Evolutionary conservation across 1,140 invertebrate genomes (phyloP), one percentile per base, ranked within the genome.

Genomic region (Drosophila rhopaloa): DNA sequence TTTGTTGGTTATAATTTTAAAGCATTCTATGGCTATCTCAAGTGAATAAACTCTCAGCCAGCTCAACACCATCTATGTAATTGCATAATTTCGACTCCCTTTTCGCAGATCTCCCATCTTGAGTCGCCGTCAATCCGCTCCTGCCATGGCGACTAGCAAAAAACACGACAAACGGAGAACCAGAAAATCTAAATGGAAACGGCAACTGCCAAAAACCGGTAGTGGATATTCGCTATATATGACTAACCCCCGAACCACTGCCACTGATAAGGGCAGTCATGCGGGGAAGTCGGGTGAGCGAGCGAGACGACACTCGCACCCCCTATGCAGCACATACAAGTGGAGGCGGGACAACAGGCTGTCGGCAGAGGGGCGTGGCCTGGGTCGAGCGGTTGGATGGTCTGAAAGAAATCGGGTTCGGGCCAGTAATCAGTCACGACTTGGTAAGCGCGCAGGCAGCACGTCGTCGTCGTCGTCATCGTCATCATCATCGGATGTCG

Each of bases 381-480:
- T 67, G 10, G 48, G 16, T n/a, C 46, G 51, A 62, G 46, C 44
- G 29, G 41, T 32, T 63, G 51, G 14, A 55, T 57, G 81, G 61
- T 54, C 65, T 56, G 67, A 58, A 70, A 62, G 44, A 27, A 68
- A 54, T 44, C 72, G 76, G 67, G 10, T 55, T 55, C 79, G 53
- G 65, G 62, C 66, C 74, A 71, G 65, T 81, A 79, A 89, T 89
- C 84, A 89, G 84, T 89, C 80, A 84, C 84, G 73, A 89, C 85
- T 89, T 81, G 81, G 81, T 89, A 65, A 80, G 84, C 84, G 85
- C 77, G 84, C 84, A 75, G 79, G 84, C 85, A 89, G 63, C 82
- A 89, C 84, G 80, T 89, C 80, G 84, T 85, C 61, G 82, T 76
- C 65, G 82, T 81, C 35, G 54, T 53, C 19, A 38, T 53, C 50